Base-by-base conservation (phyloP, 2,797 vertebrate genomes). In the Botia almorhae region DNA sequence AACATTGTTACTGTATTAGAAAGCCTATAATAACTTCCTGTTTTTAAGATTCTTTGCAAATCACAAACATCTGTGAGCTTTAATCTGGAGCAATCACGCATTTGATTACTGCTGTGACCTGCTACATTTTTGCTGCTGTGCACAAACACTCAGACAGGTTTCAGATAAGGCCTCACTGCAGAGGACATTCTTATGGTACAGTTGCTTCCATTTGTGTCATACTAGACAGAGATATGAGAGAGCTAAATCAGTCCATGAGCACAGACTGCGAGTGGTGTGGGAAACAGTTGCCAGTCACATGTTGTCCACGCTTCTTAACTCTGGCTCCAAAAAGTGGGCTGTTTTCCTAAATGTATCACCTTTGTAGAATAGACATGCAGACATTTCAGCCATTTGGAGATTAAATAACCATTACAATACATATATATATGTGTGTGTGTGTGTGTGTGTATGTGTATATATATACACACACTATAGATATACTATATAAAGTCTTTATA, bases 221-320 rank as follows among this genome's bases (percentile, higher is more conserved):
- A 84, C 89, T 84, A 83, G 84, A 74, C 84, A 46, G 74, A 90
- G 91, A 94, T 92, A 93, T 86, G 85, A 48, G 80, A 39, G 33
- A 58, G 87, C 92, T 93, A 92, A 93, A 90, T 93, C 71, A 80
- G 91, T 88, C 88, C 19, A 80, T 85, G 90, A 85, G 89, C 86
- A 21, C 36, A 63, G 88, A 89, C 92, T 91, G 84, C 78, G 80
- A 85, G 84, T 88, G 84, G 90, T 93, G 91, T 90, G 89, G 85
- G 91, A 91, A 94, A 93, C 91, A 93, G 91, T 93, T 93, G 91
- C 86, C 90, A 90, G 92, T 90, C 91, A 88, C 87, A 85, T 90
- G 88, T 84, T 90, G 88, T 91, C 90, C 88, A 85, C 87, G 91
- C 88, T 89, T 90, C 88, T 87, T 88, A 87, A 71, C 53, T 63